Percentiles rank a stretch among this genome's conserved stretches.
phyloP scores from a whole-genome alignment of 2,113 vertebrate genomes.

The Pagrus major region DNA sequence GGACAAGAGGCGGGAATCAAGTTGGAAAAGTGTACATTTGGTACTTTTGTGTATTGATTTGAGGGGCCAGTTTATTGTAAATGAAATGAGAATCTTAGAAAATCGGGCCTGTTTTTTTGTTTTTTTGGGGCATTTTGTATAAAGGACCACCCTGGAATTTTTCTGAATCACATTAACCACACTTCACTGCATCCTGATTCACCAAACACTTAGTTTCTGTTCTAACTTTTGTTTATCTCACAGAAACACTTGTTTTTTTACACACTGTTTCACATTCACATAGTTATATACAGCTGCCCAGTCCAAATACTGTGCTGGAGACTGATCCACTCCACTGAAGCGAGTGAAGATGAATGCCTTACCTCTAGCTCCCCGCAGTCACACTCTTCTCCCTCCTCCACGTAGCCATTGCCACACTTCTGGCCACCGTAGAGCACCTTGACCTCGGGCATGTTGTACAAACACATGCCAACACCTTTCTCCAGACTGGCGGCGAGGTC shows the following conservation, averaged over 20 bases:
- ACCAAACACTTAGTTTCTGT: slow-evolving; percentile 9
- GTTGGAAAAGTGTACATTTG: background rate
- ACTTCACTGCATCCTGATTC: background rate
- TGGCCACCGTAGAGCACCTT: slow-evolving; percentile 94
- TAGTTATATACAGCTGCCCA: slow-evolving; percentile 8
- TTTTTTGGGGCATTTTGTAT: background rate
- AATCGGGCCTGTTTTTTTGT: background rate
- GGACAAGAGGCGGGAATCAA: background rate
- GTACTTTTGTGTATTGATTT: slow-evolving; percentile 4
- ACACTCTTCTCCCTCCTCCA: slow-evolving; percentile 97
- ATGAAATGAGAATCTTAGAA: background rate
- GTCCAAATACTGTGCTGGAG: background rate
- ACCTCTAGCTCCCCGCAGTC: slow-evolving; percentile 98
- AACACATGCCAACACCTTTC: slow-evolving; percentile 97
- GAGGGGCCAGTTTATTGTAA: background rate
- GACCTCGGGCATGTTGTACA: slow-evolving; percentile 96
- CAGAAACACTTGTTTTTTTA: slow-evolving; percentile 14
- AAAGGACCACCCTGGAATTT: background rate
- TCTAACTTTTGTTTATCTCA: slow-evolving; percentile 2
- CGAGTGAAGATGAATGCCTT: slow-evolving; percentile 28
- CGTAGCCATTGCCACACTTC: slow-evolving; percentile 96
- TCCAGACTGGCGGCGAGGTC: slow-evolving; percentile 96
- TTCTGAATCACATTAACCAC: slow-evolving; percentile 10
- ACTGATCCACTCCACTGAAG: slow-evolving; percentile 5
- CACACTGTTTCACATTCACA: slow-evolving; percentile 15